A percentile compares a stretch with the other conserved stretches of the same genome.
phyloP scores from a whole-genome alignment of 2,797 vertebrate species.

The Notoglanidium macrostoma region DNA sequence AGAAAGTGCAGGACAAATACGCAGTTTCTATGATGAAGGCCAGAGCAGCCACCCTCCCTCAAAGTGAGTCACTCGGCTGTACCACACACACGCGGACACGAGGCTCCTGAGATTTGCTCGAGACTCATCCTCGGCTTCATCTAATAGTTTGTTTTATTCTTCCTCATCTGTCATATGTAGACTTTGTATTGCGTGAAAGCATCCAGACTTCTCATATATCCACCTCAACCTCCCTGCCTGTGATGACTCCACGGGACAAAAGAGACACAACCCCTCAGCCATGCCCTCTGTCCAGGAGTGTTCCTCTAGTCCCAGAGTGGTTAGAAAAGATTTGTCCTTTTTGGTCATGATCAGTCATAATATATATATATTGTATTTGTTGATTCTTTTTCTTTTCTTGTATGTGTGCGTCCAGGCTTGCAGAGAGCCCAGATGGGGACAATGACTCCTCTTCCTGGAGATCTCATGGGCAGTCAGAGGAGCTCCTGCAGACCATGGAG shows the following conservation, averaged over 20 bases:
- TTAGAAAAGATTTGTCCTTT: conserved; percentile 54
- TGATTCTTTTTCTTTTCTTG: too few relatives aligned
- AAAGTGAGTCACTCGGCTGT: conserved; percentile 72
- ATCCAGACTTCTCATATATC: conserved; percentile 62
- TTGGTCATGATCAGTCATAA: not conserved
- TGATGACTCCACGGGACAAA: conserved; percentile 69
- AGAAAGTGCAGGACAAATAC: conserved; percentile 89
- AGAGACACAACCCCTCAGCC: conserved; percentile 71
- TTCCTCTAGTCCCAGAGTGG: conserved; percentile 80
- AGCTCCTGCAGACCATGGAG: conserved; percentile 76
- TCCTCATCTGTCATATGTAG: conserved; percentile 65
- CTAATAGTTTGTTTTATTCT: not conserved
- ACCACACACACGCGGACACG: not conserved
- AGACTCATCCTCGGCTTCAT: not conserved
- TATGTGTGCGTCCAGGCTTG: conserved; percentile 67
- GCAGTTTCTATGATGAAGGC: conserved; percentile 68
- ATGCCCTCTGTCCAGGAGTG: conserved; percentile 73
- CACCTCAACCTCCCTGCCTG: conserved; percentile 76
- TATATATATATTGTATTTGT: too few relatives aligned
- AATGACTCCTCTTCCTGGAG: conserved; percentile 71
- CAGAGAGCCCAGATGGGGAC: conserved; percentile 79
- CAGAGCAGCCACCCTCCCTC: conserved; percentile 76
- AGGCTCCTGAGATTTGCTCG: not conserved
- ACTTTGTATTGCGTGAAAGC: conserved; percentile 82
- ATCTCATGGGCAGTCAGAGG: conserved; percentile 80